Evolutionary conservation across 30 jellyfish, hydroid and myxozoan species (phyloP).

Genomic region (Sanderia malayensis): DNA sequence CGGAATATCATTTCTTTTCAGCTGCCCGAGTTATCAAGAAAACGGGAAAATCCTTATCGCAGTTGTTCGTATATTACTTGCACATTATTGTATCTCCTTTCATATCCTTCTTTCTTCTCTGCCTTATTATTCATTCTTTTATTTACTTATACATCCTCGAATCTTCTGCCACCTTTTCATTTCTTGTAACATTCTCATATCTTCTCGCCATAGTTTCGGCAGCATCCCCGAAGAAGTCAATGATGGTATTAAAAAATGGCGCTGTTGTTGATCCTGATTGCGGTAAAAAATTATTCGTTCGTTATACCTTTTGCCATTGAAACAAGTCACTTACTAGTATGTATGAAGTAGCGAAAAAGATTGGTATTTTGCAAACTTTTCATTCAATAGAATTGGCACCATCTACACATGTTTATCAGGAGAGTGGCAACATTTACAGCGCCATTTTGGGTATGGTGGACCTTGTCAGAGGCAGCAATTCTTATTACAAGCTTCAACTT

Average conservation of each 20-base stretch:
- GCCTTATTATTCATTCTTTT: too few relatives aligned
- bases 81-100: too few relatives aligned
- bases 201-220: neutral
- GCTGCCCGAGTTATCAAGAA: neutral
- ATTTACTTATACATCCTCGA: too few relatives aligned
- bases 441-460: conserved; percentile 93
- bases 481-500: conserved; percentile 84
- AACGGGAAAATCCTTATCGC: neutral
- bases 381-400: too few relatives aligned
- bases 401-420: conserved; percentile 68
- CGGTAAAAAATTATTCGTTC: too few relatives aligned
- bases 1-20: neutral
- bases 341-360: too few relatives aligned
- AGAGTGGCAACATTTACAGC: conserved; percentile 49
- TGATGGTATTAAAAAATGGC: conserved; percentile 81
- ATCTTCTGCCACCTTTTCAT: neutral
- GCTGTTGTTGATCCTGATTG: conserved; percentile 98
- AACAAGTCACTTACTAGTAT: too few relatives aligned
- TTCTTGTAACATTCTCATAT: neutral
- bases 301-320: too few relatives aligned
- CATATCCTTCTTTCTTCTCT: too few relatives aligned
- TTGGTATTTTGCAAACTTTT: too few relatives aligned
- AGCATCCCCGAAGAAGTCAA: conserved; percentile 78
- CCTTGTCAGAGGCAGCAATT: conserved; percentile 79
- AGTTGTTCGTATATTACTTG: neutral